These are phyloP conservation scores for Trichonephila clavipes DNA, from an alignment of 1,140 invertebrate species.

Conservation along the genomic window DNA sequence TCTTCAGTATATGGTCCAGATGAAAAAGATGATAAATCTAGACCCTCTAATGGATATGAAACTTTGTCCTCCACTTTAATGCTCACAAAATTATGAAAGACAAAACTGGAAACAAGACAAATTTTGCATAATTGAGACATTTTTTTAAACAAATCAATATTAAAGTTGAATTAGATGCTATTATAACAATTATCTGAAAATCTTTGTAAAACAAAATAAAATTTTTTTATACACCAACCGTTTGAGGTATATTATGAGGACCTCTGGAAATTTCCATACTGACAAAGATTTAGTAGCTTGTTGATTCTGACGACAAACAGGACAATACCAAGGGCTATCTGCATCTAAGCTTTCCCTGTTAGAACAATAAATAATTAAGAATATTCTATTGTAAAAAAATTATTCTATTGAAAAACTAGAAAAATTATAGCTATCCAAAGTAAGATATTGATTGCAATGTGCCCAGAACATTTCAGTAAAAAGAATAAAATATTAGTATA, in stretches of 20 bases:
- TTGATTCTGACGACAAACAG: conserved; percentile 85
- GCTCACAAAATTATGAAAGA: conserved; percentile 86
- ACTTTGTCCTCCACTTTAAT: conserved; percentile 87
- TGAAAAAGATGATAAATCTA: conserved; percentile 82
- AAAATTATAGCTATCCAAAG: too few relatives aligned
- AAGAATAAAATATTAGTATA: too few relatives aligned
- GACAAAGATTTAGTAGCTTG: conserved; percentile 87
- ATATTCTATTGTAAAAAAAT: not conserved
- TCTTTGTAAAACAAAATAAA: not conserved
- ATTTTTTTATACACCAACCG: conserved; percentile 80
- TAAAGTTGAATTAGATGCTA: too few relatives aligned
- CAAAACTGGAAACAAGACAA: conserved; percentile 83
- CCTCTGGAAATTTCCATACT: conserved; percentile 87
- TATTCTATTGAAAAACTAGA: not conserved
- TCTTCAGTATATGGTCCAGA: conserved; percentile 80
- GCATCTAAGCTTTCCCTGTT: conserved; percentile 85
- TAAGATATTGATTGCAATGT: too few relatives aligned
- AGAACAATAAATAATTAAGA: not conserved
- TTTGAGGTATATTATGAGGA: conserved; percentile 87
- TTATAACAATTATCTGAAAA: too few relatives aligned
- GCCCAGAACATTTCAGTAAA: too few relatives aligned
- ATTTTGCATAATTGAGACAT: too few relatives aligned
- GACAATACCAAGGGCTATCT: conserved; percentile 88
- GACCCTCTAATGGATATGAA: conserved; percentile 85
- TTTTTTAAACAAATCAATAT: too few relatives aligned